phyloP scores from a whole-genome alignment of 2,797 vertebrate species.

The Jordanella pulchra region DNA sequence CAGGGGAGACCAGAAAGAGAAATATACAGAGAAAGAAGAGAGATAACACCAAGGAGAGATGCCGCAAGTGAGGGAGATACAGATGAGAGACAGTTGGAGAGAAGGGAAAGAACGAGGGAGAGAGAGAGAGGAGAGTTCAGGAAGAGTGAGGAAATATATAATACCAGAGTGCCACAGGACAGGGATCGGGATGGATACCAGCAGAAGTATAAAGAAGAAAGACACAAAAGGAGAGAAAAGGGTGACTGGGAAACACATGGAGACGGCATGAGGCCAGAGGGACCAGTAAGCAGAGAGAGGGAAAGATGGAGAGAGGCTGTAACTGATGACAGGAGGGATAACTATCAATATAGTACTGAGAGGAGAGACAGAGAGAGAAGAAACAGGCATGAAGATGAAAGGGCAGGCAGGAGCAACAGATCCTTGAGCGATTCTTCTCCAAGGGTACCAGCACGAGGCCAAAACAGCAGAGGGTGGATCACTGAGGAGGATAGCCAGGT shows the following conservation, averaged over 20 bases:
- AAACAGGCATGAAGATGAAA: slow-evolving; percentile 28
- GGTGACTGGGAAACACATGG: slow-evolving; percentile 27
- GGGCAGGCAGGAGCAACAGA: slow-evolving; percentile 35
- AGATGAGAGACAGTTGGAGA: slow-evolving; percentile 53
- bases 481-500: slow-evolving; percentile 58
- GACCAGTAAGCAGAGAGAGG: slow-evolving; percentile 18
- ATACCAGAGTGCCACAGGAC: slow-evolving; percentile 21
- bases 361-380: slow-evolving; percentile 34
- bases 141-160: slow-evolving; percentile 66
- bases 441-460: slow-evolving; percentile 38
- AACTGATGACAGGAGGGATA: slow-evolving; percentile 40
- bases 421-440: slow-evolving; percentile 20
- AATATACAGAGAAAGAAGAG: slow-evolving; percentile 36
- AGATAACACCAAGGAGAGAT: slow-evolving; percentile 48
- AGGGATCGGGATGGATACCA: slow-evolving; percentile 43
- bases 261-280: slow-evolving; percentile 27
- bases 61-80: slow-evolving; percentile 67
- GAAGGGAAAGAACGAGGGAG: slow-evolving; percentile 50
- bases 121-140: slow-evolving; percentile 56
- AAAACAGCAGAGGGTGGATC: slow-evolving; percentile 65
- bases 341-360: slow-evolving; percentile 35
- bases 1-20: slow-evolving; percentile 51
- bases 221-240: slow-evolving; percentile 31
- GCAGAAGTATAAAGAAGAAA: slow-evolving; percentile 46
- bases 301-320: slow-evolving; percentile 24